phyloP scores from a whole-genome alignment of 2,113 vertebrate species.

The Myocastor coypus region DNA sequence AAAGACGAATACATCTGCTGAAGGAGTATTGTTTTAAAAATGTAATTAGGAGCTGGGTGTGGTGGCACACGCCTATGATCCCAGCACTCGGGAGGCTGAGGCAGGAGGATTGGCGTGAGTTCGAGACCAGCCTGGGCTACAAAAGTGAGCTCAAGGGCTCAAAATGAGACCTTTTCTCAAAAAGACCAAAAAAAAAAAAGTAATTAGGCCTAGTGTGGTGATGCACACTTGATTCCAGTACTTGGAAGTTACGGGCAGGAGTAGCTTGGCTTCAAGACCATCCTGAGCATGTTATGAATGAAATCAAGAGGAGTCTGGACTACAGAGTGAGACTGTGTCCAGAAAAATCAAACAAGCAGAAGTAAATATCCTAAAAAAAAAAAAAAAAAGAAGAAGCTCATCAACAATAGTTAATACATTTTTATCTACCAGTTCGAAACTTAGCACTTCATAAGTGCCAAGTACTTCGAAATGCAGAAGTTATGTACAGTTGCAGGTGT shows the following conservation, averaged over 20 bases:
- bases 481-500: slow-evolving; percentile 49
- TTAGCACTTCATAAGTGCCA: slow-evolving; percentile 71
- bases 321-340: neutral
- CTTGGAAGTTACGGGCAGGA: neutral
- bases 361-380: neutral
- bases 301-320: neutral
- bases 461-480: slow-evolving; percentile 44
- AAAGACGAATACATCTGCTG: slow-evolving; percentile 40
- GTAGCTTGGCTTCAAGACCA: neutral
- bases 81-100: neutral
- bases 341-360: neutral
- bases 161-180: too few relatives aligned
- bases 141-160: too few relatives aligned
- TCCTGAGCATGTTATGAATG: neutral
- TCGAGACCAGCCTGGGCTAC: too few relatives aligned
- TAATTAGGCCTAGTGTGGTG: neutral
- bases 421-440: slow-evolving; percentile 49
- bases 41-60: neutral
- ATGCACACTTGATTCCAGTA: neutral
- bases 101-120: neutral
- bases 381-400: too few relatives aligned
- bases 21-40: slow-evolving; percentile 14
- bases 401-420: neutral
- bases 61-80: neutral
- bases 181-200: too few relatives aligned